Evolutionary conservation across 1,140 invertebrate species (phyloP).

Genomic region (Mercenaria mercenaria): DNA sequence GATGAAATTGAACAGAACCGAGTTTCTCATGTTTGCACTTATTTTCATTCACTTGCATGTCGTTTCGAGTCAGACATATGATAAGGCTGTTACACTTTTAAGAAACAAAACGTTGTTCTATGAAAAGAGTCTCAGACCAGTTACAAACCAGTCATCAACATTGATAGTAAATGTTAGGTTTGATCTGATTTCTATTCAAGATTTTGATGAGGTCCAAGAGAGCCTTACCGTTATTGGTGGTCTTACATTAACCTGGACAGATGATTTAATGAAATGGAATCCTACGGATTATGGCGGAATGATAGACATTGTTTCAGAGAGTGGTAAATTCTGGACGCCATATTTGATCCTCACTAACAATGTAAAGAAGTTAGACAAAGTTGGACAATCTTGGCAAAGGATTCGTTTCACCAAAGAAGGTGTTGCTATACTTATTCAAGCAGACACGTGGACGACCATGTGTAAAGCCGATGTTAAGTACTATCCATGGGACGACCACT

Average conservation of each 20-base stretch:
- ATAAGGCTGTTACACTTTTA: neutral
- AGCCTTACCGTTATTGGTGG: neutral
- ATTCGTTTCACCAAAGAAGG: neutral
- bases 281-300: slow-evolving; percentile 32
- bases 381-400: neutral
- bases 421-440: neutral
- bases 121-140: slow-evolving; percentile 14
- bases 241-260: slow-evolving; percentile 3
- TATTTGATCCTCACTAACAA: slow-evolving; percentile 25
- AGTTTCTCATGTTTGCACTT: no score
- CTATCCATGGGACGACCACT: slow-evolving; percentile 55
- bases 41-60: neutral
- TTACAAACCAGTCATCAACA: neutral
- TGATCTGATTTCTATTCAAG: slow-evolving; percentile 39
- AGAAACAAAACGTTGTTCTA: neutral
- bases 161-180: neutral
- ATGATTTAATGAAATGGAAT: slow-evolving; percentile 44
- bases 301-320: neutral
- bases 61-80: neutral
- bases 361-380: neutral
- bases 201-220: slow-evolving; percentile 40
- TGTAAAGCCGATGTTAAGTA: slow-evolving; percentile 23
- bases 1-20: no score
- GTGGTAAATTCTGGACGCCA: slow-evolving; percentile 38
- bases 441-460: neutral